Base-by-base conservation (phyloP, 2,797 vertebrate genomes). In the Orestias chungarensis region DNA sequence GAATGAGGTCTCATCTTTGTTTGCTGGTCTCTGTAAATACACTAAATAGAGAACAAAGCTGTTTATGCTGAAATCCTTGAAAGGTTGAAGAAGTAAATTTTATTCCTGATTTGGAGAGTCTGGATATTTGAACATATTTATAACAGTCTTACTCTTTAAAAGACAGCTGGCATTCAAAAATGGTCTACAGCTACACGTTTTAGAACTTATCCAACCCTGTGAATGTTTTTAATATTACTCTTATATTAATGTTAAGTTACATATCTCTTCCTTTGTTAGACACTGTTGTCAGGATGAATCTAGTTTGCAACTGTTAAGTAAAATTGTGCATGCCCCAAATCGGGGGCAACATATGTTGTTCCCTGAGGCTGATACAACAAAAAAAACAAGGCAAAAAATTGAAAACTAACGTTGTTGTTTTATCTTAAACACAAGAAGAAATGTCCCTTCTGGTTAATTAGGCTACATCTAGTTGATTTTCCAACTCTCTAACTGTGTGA, bases 401-500 rank as follows among this genome's bases (percentile, higher is more conserved):
- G n/a, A n/a, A 64, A 52, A 29, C 69, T 38, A 38, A 15, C 31
- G n/a, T 6, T 49, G 42, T 42, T 68, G n/a, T 66, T 25, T 42
- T 42, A 9, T 18, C 7, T 31, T 1, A 25, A 47, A 67, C 46
- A 33, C 59, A 66, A 47, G 18, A 64, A 4, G 4, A 66, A 33
- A 14, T 70, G 38, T 73, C 46, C 76, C 6, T 12, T 79, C 33
- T 55, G 78, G 46, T 66, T 82, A 71, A 70, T 61, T 72, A 69
- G 70, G 75, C 57, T 70, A 46, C 57, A 38, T 54, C 70, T 79
- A 65, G 64, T 72, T 40, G 66, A 73, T 74, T 71, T 70, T 86
- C 65, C 35, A 71, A 40, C 74, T 64, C 82, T 64, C 65, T 62
- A 79, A 76, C 66, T 79, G 71, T 76, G 43, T 3, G 70, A 76